These are phyloP conservation scores for Stylophora pistillata DNA, from an alignment of 64 coral and sea anemone genomes.

Conservation along the genomic window DNA sequence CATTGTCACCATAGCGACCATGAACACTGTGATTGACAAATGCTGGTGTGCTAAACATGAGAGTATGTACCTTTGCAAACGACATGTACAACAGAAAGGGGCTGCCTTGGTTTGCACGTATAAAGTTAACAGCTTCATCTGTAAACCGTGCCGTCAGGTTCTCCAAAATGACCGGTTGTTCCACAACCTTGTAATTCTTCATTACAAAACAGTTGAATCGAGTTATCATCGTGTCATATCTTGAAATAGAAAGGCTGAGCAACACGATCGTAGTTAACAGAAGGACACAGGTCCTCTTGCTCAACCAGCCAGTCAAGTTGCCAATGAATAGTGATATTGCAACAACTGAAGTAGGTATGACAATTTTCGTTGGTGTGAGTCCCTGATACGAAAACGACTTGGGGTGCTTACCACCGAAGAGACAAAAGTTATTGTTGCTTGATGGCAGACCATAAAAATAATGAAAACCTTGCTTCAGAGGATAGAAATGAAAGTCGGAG, in stretches of 20 bases:
- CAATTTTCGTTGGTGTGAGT: background rate
- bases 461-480: constrained; percentile 62
- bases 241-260: background rate
- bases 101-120: constrained; percentile 11
- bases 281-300: constrained; percentile 12
- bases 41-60: constrained; percentile 26
- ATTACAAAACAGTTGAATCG: constrained; percentile 46
- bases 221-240: background rate
- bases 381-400: background rate
- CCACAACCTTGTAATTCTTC: constrained; percentile 54
- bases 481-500: constrained; percentile 48
- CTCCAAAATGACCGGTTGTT: constrained; percentile 65
- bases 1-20: constrained; percentile 74
- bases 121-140: constrained; percentile 64
- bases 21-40: constrained; percentile 61
- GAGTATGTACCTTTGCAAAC: constrained; percentile 58
- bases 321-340: constrained; percentile 2
- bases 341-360: background rate
- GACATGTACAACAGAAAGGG: constrained; percentile 65
- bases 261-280: constrained; percentile 19
- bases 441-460: constrained; percentile 64
- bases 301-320: background rate
- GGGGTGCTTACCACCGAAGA: background rate
- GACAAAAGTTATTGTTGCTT: constrained; percentile 33
- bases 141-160: constrained; percentile 62